Evolutionary conservation across 2,888 invertebrate species (phyloP).

Genomic region (Eilema caniola): DNA sequence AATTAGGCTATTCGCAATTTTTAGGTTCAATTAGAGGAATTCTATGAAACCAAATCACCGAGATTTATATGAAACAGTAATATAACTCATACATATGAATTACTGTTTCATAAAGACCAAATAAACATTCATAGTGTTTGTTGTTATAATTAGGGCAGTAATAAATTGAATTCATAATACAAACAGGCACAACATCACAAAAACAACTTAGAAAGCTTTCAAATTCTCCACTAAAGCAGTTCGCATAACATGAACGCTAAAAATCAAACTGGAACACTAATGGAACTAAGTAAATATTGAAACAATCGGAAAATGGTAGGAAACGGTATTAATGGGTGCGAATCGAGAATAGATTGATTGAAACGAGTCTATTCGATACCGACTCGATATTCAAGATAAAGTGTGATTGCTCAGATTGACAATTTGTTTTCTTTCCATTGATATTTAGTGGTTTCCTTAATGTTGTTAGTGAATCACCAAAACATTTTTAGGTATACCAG

Average conservation of each 20-base stretch:
- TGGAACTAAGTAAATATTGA: constrained; percentile 55
- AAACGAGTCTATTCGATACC: constrained; percentile 54
- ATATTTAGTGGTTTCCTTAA: constrained; percentile 39
- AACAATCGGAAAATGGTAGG: constrained; percentile 53
- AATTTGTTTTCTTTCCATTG: constrained; percentile 54
- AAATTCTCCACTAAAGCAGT: background rate
- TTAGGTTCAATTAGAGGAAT: background rate
- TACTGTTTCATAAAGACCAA: too few species aligned
- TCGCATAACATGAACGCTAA: constrained; percentile 23
- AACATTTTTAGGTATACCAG: background rate
- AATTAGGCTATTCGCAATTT: constrained; percentile 9
- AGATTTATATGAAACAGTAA: too few species aligned
- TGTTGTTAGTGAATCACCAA: constrained; percentile 19
- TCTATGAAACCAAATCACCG: too few species aligned
- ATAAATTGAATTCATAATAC: background rate
- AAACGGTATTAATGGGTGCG: constrained; percentile 56
- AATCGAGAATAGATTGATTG: constrained; percentile 60
- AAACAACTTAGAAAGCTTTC: background rate
- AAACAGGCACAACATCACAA: background rate
- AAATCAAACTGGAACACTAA: constrained; percentile 43
- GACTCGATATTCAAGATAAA: constrained; percentile 50
- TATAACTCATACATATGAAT: too few species aligned
- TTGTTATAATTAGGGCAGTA: background rate
- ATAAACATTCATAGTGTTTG: background rate
- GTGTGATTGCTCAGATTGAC: constrained; percentile 55